Evolutionary conservation across 2,113 vertebrate species (phyloP).

Genomic region (Brachirus orientalis): DNA sequence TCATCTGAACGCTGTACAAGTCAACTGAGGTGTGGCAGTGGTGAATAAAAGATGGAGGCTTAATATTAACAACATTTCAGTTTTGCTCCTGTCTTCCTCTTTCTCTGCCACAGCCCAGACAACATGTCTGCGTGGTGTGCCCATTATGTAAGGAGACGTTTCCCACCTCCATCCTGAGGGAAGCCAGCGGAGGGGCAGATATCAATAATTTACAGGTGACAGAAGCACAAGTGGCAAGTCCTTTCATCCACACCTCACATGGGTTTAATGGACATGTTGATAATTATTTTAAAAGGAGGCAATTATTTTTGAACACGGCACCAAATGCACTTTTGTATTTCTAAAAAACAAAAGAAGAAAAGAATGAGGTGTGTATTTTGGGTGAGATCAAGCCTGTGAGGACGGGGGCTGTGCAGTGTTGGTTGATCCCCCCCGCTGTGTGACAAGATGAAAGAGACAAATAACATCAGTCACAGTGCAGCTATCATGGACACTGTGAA

Average conservation of each 20-base stretch:
- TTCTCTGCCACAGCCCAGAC: constrained; percentile 14
- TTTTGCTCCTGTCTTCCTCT: constrained; percentile 31
- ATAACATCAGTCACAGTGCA: constrained; percentile 66
- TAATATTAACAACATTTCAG: constrained; percentile 51
- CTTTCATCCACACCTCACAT: constrained; percentile 66
- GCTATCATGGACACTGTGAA: constrained; percentile 63
- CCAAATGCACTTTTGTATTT: constrained; percentile 52
- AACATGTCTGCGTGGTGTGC: constrained; percentile 43
- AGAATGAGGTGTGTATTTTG: constrained; percentile 68
- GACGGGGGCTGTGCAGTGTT: constrained; percentile 36
- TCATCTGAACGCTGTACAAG: constrained; percentile 48
- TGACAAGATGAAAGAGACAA: constrained; percentile 76
- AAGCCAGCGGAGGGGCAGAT: constrained; percentile 52
- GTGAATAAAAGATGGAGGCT: constrained; percentile 52
- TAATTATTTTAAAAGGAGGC: constrained; percentile 63
- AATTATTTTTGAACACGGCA: constrained; percentile 56
- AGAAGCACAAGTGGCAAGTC: constrained; percentile 67
- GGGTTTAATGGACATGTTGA: constrained; percentile 65
- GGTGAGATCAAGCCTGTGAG: constrained; percentile 57
- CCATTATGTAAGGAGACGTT: constrained; percentile 59
- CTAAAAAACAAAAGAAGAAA: constrained; percentile 20
- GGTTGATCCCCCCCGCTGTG: constrained; percentile 60
- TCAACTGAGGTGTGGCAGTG: constrained; percentile 17
- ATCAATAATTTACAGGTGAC: constrained; percentile 82
- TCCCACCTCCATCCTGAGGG: constrained; percentile 51